phyloP scores from a whole-genome alignment of 2,888 invertebrate genomes.

The Tanytarsus gracilentus region DNA sequence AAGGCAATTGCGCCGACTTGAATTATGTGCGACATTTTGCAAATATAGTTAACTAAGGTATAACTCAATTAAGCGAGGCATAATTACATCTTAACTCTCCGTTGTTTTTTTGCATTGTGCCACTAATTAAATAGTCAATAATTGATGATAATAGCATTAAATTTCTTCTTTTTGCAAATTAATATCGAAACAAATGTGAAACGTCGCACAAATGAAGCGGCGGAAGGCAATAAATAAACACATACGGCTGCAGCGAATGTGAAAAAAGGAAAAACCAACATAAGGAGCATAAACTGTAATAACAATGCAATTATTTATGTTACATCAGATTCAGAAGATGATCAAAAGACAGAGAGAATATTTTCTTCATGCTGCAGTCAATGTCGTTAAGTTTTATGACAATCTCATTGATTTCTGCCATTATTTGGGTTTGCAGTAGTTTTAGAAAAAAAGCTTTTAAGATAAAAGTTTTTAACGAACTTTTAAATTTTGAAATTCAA shows the following conservation, averaged over 20 bases:
- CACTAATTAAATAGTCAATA: conserved; percentile 25
- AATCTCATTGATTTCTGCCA: not conserved
- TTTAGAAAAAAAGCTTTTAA: not conserved
- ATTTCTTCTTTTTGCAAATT: conserved; percentile 8
- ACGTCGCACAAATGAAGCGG: not conserved
- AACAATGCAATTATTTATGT: conserved; percentile 18
- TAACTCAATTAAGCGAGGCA: conserved; percentile 16
- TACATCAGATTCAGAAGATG: not conserved
- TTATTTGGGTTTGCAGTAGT: not conserved
- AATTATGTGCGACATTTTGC: conserved; percentile 13
- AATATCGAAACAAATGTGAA: not conserved
- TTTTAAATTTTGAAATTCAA: too few relatives aligned
- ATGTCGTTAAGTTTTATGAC: not conserved
- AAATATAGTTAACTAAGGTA: not conserved
- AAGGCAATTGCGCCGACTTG: not conserved
- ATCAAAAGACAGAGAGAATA: not conserved
- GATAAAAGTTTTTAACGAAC: too few relatives aligned
- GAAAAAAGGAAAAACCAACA: not conserved
- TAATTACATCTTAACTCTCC: too few relatives aligned
- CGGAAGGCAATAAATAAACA: conserved; percentile 10
- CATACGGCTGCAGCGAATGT: not conserved
- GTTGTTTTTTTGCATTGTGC: conserved; percentile 24
- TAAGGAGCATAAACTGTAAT: not conserved
- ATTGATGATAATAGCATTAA: conserved; percentile 20
- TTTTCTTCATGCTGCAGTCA: not conserved